Base-by-base conservation (phyloP, 2,113 vertebrate species). In the Vulpes ferrilata region DNA sequence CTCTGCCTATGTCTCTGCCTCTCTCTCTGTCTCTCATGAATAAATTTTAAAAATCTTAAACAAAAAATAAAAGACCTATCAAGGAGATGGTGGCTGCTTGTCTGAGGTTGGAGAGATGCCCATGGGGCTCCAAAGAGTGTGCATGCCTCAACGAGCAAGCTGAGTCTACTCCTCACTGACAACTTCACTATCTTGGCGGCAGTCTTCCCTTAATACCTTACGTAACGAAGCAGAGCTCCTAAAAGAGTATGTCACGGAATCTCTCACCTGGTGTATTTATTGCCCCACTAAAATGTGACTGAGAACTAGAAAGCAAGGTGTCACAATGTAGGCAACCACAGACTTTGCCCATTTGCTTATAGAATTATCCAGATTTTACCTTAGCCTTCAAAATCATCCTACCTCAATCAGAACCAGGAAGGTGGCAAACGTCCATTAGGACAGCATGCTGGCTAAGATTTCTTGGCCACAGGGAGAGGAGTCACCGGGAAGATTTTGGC, bases 1-100 rank as follows among this genome's bases (percentile, higher is more conserved):
- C 43, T 43, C 43, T 43, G 43, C 43, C 43, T 43, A 43, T 43
- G 43, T 43, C 43, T 43, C 43, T 43, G 43, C 43, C 7, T 43
- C 43, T 43, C 43, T 43, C 43, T 43, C 43, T 43, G 43, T 43
- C 43, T 43, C 43, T 43, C 43, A 43, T 43, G 43, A 43, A 43
- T 43, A 43, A 43, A 43, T 43, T 43, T 43, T 43, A 43, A 43
- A 43, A 43, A 43, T 43, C 43, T 43, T 43, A 43, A 43, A 43
- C 43, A 43, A 43, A 43, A 43, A 43, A 43, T 96, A 96, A 95
- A 95, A 96, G 88, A 95, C 51, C 53, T 80, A 88, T 84, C 94
- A 91, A 35, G 93, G 88, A 94, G 30, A 74, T 6, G 11, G 35
- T 78, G 7, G 65, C 35, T 80, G 64, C 64, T 23, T 88, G 20